A percentile compares a stretch with the other conserved stretches of the same genome.
These are phyloP conservation scores for Branchipolynoe longqiensis DNA, from an alignment of 2,888 invertebrate species.

Conservation along the genomic window DNA sequence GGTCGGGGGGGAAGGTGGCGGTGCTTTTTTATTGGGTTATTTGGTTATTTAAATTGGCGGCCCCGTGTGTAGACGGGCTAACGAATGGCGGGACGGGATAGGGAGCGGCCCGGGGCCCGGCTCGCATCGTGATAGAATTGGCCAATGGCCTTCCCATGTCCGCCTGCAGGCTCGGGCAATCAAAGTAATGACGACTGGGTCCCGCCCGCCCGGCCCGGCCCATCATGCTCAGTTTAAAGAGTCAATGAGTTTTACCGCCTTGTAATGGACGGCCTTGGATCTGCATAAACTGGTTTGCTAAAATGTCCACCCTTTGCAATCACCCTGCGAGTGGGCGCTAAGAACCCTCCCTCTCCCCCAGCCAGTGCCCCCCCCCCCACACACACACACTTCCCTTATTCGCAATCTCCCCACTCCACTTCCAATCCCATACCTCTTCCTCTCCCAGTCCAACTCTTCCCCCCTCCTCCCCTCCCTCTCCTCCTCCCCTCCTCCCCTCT, in stretches of 20 bases:
- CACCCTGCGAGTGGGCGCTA: background rate
- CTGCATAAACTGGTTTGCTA: conserved; percentile 47
- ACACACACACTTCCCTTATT: too few relatives aligned
- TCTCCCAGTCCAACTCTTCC: too few relatives aligned
- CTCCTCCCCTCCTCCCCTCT: too few relatives aligned
- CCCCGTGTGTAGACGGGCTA: background rate
- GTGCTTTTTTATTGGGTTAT: too few relatives aligned
- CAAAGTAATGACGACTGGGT: conserved; percentile 49
- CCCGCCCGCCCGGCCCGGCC: background rate
- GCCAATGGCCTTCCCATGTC: conserved; percentile 52
- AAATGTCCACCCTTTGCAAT: conserved; percentile 30
- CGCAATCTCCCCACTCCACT: too few relatives aligned
- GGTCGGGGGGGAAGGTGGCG: too few relatives aligned
- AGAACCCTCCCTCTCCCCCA: too few relatives aligned
- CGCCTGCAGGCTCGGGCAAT: conserved; percentile 15
- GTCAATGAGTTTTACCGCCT: conserved; percentile 52
- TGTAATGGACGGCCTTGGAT: conserved; percentile 36
- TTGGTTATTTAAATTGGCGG: conserved; percentile 47
- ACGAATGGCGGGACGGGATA: background rate
- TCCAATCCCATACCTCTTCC: too few relatives aligned
- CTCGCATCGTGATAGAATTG: conserved; percentile 44
- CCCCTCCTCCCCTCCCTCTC: too few relatives aligned
- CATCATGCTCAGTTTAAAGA: conserved; percentile 45
- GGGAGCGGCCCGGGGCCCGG: background rate
- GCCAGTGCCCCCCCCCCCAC: too few relatives aligned